Evolutionary conservation across 2,113 vertebrate species (phyloP).

Genomic region (Microcebus jonahi): DNA sequence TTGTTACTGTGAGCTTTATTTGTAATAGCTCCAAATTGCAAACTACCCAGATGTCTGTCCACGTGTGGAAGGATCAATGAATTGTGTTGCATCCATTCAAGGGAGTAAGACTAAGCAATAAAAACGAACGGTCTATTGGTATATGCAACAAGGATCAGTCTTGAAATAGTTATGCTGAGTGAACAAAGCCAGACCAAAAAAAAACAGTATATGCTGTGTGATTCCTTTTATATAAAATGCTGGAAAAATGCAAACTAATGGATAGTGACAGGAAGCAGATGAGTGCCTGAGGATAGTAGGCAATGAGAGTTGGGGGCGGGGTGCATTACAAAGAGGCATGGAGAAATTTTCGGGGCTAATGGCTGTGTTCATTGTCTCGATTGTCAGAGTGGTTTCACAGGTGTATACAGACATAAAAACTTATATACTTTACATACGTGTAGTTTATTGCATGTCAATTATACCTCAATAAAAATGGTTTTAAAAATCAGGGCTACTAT

Average conservation of each 20-base stretch:
- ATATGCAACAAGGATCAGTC: neutral
- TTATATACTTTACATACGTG: neutral
- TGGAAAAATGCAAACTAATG: neutral
- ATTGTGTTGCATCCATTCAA: neutral
- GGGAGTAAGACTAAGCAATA: neutral
- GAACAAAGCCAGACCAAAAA: neutral
- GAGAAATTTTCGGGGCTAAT: neutral
- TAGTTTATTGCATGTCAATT: neutral
- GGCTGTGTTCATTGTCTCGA: neutral
- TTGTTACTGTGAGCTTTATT: neutral
- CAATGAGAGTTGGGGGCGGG: neutral
- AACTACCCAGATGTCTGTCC: neutral
- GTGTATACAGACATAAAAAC: neutral
- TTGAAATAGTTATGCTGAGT: neutral
- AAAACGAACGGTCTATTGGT: neutral
- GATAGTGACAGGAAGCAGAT: neutral
- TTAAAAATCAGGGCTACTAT: neutral
- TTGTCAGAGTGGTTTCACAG: neutral
- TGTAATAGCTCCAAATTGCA: neutral
- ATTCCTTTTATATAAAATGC: neutral
- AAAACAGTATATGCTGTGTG: neutral
- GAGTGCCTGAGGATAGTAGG: neutral
- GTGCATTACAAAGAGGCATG: neutral
- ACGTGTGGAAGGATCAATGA: neutral
- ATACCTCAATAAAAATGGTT: neutral